A percentile compares a stretch with the other conserved stretches of the same genome.
Evolutionary conservation across 2,888 invertebrate species (phyloP).

Genomic region (Heliconius ismenius): DNA sequence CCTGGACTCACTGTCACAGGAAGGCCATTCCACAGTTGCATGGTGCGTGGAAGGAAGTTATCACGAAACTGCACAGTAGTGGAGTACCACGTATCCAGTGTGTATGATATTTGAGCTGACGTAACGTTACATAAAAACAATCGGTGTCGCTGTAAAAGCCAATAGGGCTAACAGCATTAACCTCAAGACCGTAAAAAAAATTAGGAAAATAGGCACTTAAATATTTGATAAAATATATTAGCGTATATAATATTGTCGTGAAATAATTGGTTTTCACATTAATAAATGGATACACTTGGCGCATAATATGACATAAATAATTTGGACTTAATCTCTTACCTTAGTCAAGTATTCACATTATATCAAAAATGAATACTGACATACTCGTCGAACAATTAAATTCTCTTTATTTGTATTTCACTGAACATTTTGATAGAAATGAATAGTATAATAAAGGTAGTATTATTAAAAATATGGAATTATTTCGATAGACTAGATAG

Average conservation of each 20-base stretch:
- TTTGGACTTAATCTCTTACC: not conserved
- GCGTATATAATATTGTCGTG: not conserved
- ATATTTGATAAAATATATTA: too few species aligned
- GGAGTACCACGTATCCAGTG: too few species aligned
- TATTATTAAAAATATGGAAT: not conserved
- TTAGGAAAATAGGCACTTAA: too few species aligned
- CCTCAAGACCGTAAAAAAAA: too few species aligned
- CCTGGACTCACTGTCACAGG: too few species aligned
- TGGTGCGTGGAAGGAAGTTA: too few species aligned
- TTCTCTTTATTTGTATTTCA: not conserved
- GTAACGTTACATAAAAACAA: not conserved
- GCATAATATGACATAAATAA: not conserved
- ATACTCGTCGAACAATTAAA: not conserved
- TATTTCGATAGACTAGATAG: not conserved
- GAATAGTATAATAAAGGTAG: not conserved
- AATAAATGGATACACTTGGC: not conserved
- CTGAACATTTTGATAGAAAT: not conserved
- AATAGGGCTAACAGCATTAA: too few species aligned
- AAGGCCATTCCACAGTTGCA: too few species aligned
- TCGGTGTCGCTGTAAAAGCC: too few species aligned
- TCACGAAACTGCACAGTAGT: too few species aligned
- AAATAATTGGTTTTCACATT: not conserved
- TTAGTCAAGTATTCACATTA: not conserved
- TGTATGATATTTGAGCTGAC: too few species aligned
- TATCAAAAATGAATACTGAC: not conserved